Evolutionary conservation across 1,140 invertebrate species (phyloP).

Genomic region (Bilobella aurantiaca): DNA sequence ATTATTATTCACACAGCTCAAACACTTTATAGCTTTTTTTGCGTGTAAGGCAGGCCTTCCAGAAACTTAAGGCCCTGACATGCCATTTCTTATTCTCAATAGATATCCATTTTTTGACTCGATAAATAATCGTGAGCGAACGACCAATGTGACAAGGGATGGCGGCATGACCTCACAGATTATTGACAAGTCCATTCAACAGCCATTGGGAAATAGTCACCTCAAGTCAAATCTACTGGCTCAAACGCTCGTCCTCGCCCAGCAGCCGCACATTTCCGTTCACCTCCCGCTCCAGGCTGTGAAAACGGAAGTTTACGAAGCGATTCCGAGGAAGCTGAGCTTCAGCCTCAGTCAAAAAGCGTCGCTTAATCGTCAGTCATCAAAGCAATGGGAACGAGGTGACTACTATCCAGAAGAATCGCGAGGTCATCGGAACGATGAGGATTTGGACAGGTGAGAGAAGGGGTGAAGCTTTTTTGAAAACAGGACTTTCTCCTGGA

Average conservation of each 20-base stretch:
- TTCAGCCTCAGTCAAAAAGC: slow-evolving; percentile 13
- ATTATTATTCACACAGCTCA: too few species aligned
- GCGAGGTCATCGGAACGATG: neutral
- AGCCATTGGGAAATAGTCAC: neutral
- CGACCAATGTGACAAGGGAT: neutral
- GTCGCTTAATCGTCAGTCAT: slow-evolving; percentile 7
- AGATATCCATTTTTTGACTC: slow-evolving; percentile 31
- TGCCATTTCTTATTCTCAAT: neutral
- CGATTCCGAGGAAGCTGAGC: slow-evolving; percentile 22
- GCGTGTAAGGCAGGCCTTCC: neutral
- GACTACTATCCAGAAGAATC: neutral
- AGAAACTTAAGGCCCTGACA: neutral
- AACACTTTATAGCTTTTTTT: too few species aligned
- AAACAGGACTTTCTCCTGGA: too few species aligned
- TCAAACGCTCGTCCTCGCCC: slow-evolving; percentile 26
- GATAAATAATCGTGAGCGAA: slow-evolving; percentile 7
- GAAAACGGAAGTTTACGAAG: slow-evolving; percentile 29
- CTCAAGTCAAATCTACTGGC: slow-evolving; percentile 20
- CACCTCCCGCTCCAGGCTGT: slow-evolving; percentile 28
- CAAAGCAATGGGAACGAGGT: slow-evolving; percentile 1
- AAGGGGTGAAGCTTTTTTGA: too few species aligned
- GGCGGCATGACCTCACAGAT: too few species aligned
- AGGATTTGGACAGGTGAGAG: slow-evolving; percentile 1
- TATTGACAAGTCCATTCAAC: too few species aligned
- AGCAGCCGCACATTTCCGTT: slow-evolving; percentile 24